Percentiles rank a stretch among this genome's conserved stretches.
Evolutionary conservation across 2,797 vertebrate genomes (phyloP).

Genomic region (Cetoscarus ocellatus): DNA sequence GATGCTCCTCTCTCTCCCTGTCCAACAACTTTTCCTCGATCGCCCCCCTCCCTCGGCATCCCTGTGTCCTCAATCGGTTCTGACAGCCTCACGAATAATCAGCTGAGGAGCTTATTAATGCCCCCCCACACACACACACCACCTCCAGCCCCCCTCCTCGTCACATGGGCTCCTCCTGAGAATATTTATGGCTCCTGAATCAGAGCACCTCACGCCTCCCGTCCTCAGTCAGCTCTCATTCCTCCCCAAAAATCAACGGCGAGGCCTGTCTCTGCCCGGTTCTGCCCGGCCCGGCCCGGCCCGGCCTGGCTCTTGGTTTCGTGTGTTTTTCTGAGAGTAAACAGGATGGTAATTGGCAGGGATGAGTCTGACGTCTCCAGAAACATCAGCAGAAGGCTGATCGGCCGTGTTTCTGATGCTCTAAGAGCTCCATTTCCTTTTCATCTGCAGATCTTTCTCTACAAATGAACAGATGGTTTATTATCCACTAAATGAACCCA

Average conservation of each 20-base stretch:
- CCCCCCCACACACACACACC: conserved; percentile 51
- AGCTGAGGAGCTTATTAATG: conserved; percentile 76
- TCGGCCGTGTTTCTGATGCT: conserved; percentile 14
- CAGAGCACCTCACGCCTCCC: conserved; percentile 72
- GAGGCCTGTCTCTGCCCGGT: conserved; percentile 52
- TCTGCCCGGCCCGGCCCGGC: conserved; percentile 35
- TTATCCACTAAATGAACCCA: conserved; percentile 28
- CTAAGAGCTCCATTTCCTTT: conserved; percentile 18
- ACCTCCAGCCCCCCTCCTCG: conserved; percentile 32
- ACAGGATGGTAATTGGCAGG: conserved; percentile 52
- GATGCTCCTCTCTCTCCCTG: conserved; percentile 48
- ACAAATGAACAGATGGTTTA: conserved; percentile 32
- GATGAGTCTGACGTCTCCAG: conserved; percentile 50
- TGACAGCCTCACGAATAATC: conserved; percentile 79
- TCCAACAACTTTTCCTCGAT: conserved; percentile 4
- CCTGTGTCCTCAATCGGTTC: conserved; percentile 76
- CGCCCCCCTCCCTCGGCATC: conserved; percentile 35
- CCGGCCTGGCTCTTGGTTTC: conserved; percentile 43
- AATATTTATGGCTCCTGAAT: conserved; percentile 81
- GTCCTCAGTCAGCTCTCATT: conserved; percentile 74
- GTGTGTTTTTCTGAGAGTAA: conserved; percentile 65
- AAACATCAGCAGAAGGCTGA: conserved; percentile 25
- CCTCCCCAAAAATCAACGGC: conserved; percentile 72
- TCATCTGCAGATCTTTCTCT: conserved; percentile 42
- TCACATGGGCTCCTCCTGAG: conserved; percentile 77